Base-by-base conservation (phyloP, 1,140 invertebrate genomes). In the Eupristina koningsbergeri region DNA sequence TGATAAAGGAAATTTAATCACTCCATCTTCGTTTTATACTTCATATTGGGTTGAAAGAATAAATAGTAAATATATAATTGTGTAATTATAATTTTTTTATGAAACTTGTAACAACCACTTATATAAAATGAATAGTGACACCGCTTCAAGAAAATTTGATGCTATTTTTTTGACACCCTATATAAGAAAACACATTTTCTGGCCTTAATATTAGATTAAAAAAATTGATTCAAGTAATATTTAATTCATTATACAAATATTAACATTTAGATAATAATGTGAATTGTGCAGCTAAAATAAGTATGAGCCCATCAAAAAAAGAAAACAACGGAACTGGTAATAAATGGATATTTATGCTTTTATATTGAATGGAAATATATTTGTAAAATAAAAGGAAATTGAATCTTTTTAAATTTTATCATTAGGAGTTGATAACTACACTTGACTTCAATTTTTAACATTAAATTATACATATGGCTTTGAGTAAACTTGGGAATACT, bases 1-100 rank as follows among this genome's bases (percentile, higher is more conserved):
- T 58, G 47, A 69, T 22, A 39, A 53, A 71, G 34, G 78, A 71
- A 71, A 71, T 80, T 71, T 39, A 50, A 80, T 80, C 29, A 69
- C 71, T 80, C 29, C 29, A 64, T 64, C 31, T 34, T 34, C 13
- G 22, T 71, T 19, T 63, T 41, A 71, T 71, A 41, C 26, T 22
- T 71, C 19, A 8, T 71, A 41, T 22, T 17, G 41, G n/a, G 26
- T 22, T 71, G 34, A 41, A 6, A 39, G 8, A 7, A n/a, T 53
- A 29, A 39, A n/a, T n/a, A n/a, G 36, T 36, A 26, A 22, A 39
- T 47, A 31, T 29, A 31, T 31, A 26, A 31, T 79, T 67, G 15
- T 19, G 3, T 67, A 64, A 79, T 79, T 31, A 26, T 31, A 45
- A 31, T 31, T 79, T 79, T 11, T 5, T 45, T 45, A 45, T 7